Percentiles rank a stretch among this genome's conserved stretches.
These are phyloP conservation scores for Cariama cristata DNA, from an alignment of 2,113 vertebrate species.

Conservation along the genomic window DNA sequence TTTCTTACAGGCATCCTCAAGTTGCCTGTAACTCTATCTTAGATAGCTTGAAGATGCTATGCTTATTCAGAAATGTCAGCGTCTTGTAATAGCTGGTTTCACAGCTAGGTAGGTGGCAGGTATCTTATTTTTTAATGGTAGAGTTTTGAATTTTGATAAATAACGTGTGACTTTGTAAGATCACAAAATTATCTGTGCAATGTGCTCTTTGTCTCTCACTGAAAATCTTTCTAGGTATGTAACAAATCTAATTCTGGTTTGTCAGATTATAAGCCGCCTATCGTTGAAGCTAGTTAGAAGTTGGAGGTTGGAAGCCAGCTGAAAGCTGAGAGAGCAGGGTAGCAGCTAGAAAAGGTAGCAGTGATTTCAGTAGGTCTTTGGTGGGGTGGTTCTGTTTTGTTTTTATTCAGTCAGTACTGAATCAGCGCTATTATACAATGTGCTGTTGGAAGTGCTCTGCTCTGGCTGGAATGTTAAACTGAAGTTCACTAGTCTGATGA, in stretches of 20 bases:
- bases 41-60: background rate
- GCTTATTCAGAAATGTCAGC: background rate
- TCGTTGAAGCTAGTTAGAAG: background rate
- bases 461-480: slow-evolving; percentile 42
- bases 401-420: slow-evolving; percentile 51
- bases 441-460: slow-evolving; percentile 40
- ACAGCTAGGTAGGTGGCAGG: background rate
- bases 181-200: background rate
- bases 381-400: background rate
- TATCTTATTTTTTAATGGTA: background rate
- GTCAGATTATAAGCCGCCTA: background rate
- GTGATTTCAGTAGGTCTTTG: slow-evolving; percentile 34
- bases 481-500: background rate
- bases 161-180: background rate
- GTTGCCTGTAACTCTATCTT: background rate
- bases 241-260: background rate
- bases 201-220: accelerated
- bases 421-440: slow-evolving; percentile 57
- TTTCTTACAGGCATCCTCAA: background rate
- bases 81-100: background rate
- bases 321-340: background rate
- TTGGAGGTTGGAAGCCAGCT: background rate
- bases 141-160: background rate
- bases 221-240: background rate
- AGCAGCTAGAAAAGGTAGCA: background rate